phyloP scores from a whole-genome alignment of 2,888 invertebrate species.

The Tiphia femorata region DNA sequence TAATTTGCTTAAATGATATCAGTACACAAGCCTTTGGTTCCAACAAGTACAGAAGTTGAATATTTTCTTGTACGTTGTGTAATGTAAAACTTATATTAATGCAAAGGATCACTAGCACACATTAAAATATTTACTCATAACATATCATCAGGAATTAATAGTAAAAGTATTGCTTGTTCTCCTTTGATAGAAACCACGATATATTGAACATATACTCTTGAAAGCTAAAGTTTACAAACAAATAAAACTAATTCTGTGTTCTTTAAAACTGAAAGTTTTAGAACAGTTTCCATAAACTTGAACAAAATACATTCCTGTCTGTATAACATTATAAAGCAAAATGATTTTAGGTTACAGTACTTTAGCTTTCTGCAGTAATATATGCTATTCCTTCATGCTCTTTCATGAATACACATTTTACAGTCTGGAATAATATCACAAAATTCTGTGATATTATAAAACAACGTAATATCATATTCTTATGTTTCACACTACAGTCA shows the following conservation, averaged over 20 bases:
- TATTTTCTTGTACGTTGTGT: neutral
- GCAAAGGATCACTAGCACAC: too few relatives aligned
- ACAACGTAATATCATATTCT: constrained; percentile 6
- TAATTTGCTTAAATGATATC: constrained; percentile 12
- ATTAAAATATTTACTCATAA: neutral
- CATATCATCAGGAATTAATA: neutral
- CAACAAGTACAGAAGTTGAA: constrained; percentile 6
- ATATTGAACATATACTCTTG: constrained; percentile 26
- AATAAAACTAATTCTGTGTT: too few relatives aligned
- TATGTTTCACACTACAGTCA: neutral
- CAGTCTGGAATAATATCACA: neutral
- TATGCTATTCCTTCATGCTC: constrained; percentile 12
- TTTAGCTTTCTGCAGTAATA: constrained; percentile 24
- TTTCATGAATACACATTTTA: neutral
- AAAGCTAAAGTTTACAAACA: too few relatives aligned
- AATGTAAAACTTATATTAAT: neutral
- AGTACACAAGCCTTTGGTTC: constrained; percentile 6
- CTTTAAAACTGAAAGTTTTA: too few relatives aligned
- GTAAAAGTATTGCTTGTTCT: constrained; percentile 12
- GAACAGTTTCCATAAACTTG: too few relatives aligned
- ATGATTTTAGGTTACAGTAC: too few relatives aligned
- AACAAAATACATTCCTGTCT: too few relatives aligned
- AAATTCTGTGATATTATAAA: neutral
- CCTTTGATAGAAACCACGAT: constrained; percentile 24
- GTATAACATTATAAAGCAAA: too few relatives aligned